Conservation (phyloP, 2,113 vertebrate species). For the Solea senegalensis region DNA sequence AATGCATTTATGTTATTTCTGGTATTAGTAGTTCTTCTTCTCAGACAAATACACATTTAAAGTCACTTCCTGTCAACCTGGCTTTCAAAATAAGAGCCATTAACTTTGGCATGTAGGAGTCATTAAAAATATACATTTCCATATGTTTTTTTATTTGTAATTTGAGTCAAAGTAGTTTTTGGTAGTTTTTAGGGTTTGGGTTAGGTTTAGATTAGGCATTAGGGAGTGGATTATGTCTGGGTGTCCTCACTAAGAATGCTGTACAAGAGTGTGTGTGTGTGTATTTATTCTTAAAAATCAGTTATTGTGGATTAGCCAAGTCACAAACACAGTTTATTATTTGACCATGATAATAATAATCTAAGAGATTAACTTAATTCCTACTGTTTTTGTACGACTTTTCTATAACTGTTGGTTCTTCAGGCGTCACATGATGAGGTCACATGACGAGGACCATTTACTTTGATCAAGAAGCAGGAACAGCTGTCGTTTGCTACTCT, state of each 20-base stretch:
- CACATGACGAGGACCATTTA: too few relatives aligned
- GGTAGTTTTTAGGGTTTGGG: too few relatives aligned
- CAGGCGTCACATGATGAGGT: conserved; percentile 9
- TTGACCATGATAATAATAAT: conserved; percentile 14
- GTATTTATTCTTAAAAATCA: conserved; percentile 28
- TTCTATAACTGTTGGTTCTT: conserved; percentile 37
- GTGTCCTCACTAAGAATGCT: too few relatives aligned
- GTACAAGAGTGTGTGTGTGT: background rate
- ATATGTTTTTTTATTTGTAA: too few relatives aligned
- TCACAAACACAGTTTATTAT: conserved; percentile 39
- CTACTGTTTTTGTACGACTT: conserved; percentile 60
- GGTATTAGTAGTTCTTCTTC: too few relatives aligned
- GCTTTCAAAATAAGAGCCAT: background rate
- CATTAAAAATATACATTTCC: too few relatives aligned
- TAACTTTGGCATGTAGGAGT: background rate
- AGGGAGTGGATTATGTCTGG: too few relatives aligned
- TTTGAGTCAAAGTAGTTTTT: too few relatives aligned
- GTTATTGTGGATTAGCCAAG: conserved; percentile 11
- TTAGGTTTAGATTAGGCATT: too few relatives aligned
- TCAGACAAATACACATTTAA: too few relatives aligned
- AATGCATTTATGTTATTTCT: too few relatives aligned
- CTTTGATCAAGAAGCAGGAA: conserved; percentile 45
- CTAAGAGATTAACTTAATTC: conserved; percentile 39
- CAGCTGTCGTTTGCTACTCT: conserved; percentile 27
- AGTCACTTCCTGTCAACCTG: background rate